Evolutionary conservation across 2,113 vertebrate species (phyloP), one percentile per base, ranked within the genome.

Genomic region (Caloenas nicobarica): DNA sequence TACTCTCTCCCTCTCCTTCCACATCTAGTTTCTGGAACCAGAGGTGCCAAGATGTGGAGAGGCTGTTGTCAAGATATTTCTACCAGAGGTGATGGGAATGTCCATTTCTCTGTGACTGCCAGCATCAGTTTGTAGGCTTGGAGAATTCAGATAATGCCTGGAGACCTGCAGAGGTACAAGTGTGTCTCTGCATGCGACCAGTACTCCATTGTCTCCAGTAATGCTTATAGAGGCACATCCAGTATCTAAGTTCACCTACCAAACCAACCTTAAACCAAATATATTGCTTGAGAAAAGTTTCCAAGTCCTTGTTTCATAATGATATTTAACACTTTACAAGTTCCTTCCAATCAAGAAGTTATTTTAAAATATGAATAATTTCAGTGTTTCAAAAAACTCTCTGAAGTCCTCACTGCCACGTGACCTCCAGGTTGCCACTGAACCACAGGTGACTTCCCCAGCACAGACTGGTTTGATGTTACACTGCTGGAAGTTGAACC

Each of bases 381-480:
- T 54, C 4, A 38, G 31, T 17, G 7, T 56, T 85, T 78, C 21
- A 53, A 38, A 78, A 25, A 85, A 12, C 3, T 22, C 5, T 22
- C 36, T 36, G 10, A 56, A 73, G 24, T 26, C 6, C 7, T 5
- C 18, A 11, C 14, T 38, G 18, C 26, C 33, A n/a, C 9, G 15
- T 3, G 33, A 54, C 11, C 46, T 82, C n/a, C 1, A 1, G 7
- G 33, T 89, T 78, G 77, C 19, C 3, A 3, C 1, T 2, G 40
- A 51, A 33, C 29, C 33, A 4, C 14, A 22, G 16, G 17, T 77
- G 65, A 46, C 13, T 80, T 87, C 15, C 16, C 33, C 48, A 76
- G 5, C 3, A 2, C 15, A n/a, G 48, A 22, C 48, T 28, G 50
- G 25, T 22, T 8, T 0, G 2, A 18, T 1, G 1, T 2, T 33